A percentile compares a stretch with the other conserved stretches of the same genome.
These are phyloP conservation scores for Liolophura sinensis DNA, from an alignment of 1,140 invertebrate species.

Conservation along the genomic window DNA sequence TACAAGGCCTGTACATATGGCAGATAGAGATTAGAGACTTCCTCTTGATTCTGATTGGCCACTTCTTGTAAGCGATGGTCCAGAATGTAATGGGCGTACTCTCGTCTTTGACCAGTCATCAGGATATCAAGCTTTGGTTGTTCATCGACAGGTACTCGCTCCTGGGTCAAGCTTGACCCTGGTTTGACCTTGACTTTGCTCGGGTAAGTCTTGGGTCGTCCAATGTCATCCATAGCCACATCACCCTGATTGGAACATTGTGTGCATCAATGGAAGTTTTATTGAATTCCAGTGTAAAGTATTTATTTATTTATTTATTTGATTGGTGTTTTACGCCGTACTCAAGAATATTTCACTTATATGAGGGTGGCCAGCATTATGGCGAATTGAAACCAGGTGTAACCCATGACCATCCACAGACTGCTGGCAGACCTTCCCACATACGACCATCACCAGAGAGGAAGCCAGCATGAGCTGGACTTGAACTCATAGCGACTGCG, in stretches of 20 bases:
- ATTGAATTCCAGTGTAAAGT: neutral
- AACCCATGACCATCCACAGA: neutral
- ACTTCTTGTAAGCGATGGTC: constrained; percentile 39
- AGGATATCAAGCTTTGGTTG: constrained; percentile 21
- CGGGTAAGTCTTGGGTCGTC: constrained; percentile 19
- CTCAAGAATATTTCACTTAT: too few relatives aligned
- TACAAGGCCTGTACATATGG: constrained; percentile 21
- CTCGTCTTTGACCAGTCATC: constrained; percentile 38
- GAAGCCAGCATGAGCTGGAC: neutral
- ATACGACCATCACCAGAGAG: neutral
- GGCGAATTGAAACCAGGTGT: neutral
- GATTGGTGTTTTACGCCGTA: too few relatives aligned
- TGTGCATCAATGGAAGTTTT: neutral
- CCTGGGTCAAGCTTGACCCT: constrained; percentile 24
- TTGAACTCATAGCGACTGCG: neutral
- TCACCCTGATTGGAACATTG: constrained; percentile 28
- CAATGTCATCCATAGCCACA: constrained; percentile 28
- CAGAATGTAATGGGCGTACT: constrained; percentile 42
- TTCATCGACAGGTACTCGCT: constrained; percentile 24
- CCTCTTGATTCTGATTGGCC: constrained; percentile 29
- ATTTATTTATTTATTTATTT: too few relatives aligned
- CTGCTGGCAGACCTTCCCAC: too few relatives aligned
- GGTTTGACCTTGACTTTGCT: constrained; percentile 41
- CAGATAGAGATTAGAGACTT: constrained; percentile 42
- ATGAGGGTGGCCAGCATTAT: too few relatives aligned